Percentiles rank a stretch among this genome's conserved stretches.
Conservation (phyloP, 2,888 invertebrate species). For the Agrilus mali region DNA sequence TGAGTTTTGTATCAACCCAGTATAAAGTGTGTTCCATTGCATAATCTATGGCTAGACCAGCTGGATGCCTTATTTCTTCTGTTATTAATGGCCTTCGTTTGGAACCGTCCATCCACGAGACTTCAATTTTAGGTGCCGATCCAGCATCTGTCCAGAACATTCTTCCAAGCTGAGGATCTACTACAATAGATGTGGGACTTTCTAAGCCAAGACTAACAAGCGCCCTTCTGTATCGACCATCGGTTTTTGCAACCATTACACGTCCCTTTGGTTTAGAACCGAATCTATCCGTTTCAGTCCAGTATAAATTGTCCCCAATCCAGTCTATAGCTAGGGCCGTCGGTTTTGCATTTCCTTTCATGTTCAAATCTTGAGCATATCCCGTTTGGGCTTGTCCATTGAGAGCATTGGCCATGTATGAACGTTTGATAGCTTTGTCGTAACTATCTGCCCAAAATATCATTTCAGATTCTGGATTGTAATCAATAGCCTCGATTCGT, state of each 20-base stretch:
- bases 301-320: constrained; percentile 86
- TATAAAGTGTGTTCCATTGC: constrained; percentile 81
- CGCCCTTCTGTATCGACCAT: constrained; percentile 77
- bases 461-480: constrained; percentile 70
- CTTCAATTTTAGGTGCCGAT: constrained; percentile 82
- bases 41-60: constrained; percentile 83
- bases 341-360: constrained; percentile 73
- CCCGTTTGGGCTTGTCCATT: constrained; percentile 69
- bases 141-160: constrained; percentile 95
- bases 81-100: constrained; percentile 71
- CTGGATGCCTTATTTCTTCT: constrained; percentile 73
- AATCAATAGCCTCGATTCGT: constrained; percentile 84
- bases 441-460: constrained; percentile 94
- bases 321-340: constrained; percentile 89
- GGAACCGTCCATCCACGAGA: constrained; percentile 94
- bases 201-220: constrained; percentile 69
- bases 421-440: constrained; percentile 80
- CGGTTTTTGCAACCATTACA: constrained; percentile 78
- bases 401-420: constrained; percentile 73
- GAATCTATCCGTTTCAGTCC: constrained; percentile 75
- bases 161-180: constrained; percentile 74
- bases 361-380: constrained; percentile 75
- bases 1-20: constrained; percentile 92
- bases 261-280: constrained; percentile 64
- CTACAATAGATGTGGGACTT: constrained; percentile 75